phyloP scores from a whole-genome alignment of 1,140 invertebrate genomes.

The Drosophila pandora region DNA sequence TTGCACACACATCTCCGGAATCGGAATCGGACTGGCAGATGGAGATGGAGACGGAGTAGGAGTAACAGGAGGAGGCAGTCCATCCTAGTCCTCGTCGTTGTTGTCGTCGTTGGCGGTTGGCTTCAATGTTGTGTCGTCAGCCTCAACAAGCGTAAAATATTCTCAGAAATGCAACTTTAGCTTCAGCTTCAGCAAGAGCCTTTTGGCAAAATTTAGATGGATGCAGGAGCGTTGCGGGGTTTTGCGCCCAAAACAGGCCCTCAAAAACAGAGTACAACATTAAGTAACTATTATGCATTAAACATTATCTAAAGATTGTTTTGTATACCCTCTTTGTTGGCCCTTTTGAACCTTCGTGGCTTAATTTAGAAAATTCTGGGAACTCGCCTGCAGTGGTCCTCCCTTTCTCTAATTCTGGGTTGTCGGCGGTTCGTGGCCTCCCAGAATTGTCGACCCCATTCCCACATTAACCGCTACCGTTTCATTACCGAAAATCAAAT shows the following conservation, averaged over 20 bases:
- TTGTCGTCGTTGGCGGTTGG: constrained; percentile 72
- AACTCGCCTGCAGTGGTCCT: constrained; percentile 1
- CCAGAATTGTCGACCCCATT: constrained; percentile 54
- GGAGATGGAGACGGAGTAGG: constrained; percentile 8
- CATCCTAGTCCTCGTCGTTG: constrained; percentile 34
- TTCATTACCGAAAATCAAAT: constrained; percentile 67
- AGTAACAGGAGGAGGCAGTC: constrained; percentile 9
- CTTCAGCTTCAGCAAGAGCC: constrained; percentile 48
- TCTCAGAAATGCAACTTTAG: constrained; percentile 78
- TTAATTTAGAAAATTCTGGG: constrained; percentile 12
- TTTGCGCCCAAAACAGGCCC: constrained; percentile 41
- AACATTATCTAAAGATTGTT: too few species aligned
- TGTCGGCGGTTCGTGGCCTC: not conserved
- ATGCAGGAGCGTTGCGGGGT: constrained; percentile 40
- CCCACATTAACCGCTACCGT: constrained; percentile 69
- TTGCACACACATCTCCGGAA: not conserved
- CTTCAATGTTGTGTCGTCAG: constrained; percentile 70
- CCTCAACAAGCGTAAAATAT: constrained; percentile 81
- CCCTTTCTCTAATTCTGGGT: not conserved
- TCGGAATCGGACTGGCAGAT: not conserved
- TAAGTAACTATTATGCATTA: not conserved
- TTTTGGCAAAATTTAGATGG: constrained; percentile 67
- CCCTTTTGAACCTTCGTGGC: not conserved
- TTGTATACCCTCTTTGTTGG: not conserved
- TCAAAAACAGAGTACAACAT: not conserved